Percentiles rank a stretch among this genome's conserved stretches.
phyloP scores from a whole-genome alignment of 2,113 vertebrate species.

The Oenanthe melanoleuca region DNA sequence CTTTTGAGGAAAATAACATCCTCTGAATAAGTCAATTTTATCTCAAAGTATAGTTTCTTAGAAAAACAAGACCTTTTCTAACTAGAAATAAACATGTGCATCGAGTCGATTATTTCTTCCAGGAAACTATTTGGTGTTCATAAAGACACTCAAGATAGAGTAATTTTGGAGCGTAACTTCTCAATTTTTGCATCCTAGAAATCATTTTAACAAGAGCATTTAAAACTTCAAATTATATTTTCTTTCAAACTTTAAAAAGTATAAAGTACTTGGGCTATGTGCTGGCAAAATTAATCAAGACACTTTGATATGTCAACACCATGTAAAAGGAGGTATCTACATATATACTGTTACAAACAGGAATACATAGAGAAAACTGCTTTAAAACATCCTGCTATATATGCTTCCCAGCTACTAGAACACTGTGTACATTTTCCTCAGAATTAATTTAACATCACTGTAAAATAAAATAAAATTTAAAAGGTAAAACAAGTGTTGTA shows the following conservation, averaged over 20 bases:
- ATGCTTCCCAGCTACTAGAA: background rate
- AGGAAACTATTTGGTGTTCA: background rate
- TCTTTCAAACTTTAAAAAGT: background rate
- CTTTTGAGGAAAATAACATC: background rate
- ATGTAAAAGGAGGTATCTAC: background rate
- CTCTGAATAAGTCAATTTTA: background rate
- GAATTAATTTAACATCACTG: background rate
- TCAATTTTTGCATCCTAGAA: background rate
- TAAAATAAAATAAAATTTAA: constrained; percentile 20
- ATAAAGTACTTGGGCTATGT: background rate
- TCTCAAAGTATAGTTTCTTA: background rate
- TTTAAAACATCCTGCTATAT: background rate
- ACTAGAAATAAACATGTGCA: background rate
- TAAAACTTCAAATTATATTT: background rate
- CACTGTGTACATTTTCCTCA: background rate
- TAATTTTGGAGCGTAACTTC: background rate
- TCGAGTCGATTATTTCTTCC: background rate
- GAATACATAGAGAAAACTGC: background rate
- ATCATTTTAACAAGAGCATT: background rate
- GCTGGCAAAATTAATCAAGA: background rate
- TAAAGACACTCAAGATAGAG: background rate
- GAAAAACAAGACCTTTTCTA: background rate
- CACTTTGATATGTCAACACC: background rate
- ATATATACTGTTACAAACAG: background rate
- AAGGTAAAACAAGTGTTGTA: background rate